Conservation (phyloP, 2,797 vertebrate species). For the Nasua narica region DNA sequence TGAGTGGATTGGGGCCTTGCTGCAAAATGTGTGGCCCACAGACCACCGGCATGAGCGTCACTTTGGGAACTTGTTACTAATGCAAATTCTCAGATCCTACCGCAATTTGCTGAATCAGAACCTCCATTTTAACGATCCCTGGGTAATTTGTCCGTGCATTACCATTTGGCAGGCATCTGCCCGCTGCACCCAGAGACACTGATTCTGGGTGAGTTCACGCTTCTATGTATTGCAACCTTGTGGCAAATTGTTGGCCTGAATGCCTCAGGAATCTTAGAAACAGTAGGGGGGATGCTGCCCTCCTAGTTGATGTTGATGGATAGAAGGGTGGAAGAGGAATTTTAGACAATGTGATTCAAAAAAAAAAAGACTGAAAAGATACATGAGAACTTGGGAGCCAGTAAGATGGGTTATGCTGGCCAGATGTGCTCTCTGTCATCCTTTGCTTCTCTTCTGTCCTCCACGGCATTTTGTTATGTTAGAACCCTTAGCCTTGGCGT, state of each 20-base stretch:
- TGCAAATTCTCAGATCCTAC: background rate
- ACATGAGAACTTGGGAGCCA: background rate
- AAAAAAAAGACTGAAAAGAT: background rate
- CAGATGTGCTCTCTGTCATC: background rate
- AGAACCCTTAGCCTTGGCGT: background rate
- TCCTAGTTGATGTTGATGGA: background rate
- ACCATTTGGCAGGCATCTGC: background rate
- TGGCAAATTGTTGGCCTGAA: background rate
- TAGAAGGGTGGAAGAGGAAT: background rate
- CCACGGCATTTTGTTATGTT: background rate
- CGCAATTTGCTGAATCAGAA: background rate
- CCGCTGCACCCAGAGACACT: background rate
- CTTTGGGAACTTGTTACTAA: background rate
- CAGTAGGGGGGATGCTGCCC: background rate
- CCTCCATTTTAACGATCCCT: background rate
- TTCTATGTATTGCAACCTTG: background rate
- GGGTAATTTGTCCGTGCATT: background rate
- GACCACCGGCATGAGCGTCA: background rate
- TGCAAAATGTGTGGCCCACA: background rate
- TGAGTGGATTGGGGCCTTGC: background rate
- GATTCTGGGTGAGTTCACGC: background rate
- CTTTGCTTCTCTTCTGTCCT: background rate
- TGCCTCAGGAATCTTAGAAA: background rate
- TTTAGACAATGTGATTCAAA: background rate
- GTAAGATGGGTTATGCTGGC: background rate